These are phyloP conservation scores for Ptiloglossa arizonensis DNA, from an alignment of 1,140 invertebrate species.

Conservation along the genomic window DNA sequence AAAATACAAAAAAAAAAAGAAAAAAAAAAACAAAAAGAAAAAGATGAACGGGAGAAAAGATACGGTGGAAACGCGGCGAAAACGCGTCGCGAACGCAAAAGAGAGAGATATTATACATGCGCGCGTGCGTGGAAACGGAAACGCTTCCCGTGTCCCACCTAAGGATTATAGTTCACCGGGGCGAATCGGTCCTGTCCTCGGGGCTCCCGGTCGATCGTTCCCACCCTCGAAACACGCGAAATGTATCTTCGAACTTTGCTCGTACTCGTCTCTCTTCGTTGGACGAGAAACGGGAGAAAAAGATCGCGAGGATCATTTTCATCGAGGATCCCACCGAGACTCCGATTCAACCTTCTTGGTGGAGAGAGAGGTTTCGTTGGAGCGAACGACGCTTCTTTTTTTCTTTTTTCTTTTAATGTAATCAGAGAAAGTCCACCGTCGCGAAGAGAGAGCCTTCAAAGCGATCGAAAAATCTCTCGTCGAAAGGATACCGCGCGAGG, in stretches of 20 bases:
- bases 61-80: too few relatives aligned
- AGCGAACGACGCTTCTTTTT: too few relatives aligned
- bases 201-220: conserved; percentile 60
- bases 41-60: too few relatives aligned
- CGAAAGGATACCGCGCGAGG: conserved; percentile 12
- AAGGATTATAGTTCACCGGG: neutral
- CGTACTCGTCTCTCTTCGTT: conserved; percentile 34
- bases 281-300: too few relatives aligned
- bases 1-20: too few relatives aligned
- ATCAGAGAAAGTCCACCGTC: conserved; percentile 34
- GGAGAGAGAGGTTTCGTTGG: neutral
- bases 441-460: too few relatives aligned
- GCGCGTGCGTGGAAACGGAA: neutral
- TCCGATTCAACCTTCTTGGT: conserved; percentile 8
- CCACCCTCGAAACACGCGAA: conserved; percentile 62
- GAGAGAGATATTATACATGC: neutral
- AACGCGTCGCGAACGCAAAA: neutral
- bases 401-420: too few relatives aligned
- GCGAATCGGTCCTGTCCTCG: conserved; percentile 40
- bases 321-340: too few relatives aligned
- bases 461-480: conserved; percentile 28
- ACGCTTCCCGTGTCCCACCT: neutral
- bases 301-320: too few relatives aligned
- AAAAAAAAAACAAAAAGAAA: too few relatives aligned
- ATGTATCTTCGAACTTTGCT: conserved; percentile 49